These are phyloP conservation scores for Muntiacus muntjak DNA, from an alignment of 2,113 vertebrate species.

Conservation along the genomic window DNA sequence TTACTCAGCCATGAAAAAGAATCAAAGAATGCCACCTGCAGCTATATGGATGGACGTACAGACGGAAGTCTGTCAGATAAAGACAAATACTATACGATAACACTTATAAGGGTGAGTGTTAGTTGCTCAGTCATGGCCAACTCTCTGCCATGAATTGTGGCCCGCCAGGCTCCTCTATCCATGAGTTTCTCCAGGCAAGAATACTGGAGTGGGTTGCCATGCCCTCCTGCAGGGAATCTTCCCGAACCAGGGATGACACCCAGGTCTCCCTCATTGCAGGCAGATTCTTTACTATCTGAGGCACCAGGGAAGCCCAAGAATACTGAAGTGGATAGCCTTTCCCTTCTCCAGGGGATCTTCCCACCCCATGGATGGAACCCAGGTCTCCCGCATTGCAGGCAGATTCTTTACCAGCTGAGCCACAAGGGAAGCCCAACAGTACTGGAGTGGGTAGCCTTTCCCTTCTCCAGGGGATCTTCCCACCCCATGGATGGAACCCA, in stretches of 20 bases:
- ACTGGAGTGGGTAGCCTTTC: fast-evolving
- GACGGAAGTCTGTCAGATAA: fast-evolving
- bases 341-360: background rate
- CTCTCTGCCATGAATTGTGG: background rate
- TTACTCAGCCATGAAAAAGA: fast-evolving
- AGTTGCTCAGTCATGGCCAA: fast-evolving
- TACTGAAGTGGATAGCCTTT: fast-evolving
- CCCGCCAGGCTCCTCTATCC: background rate
- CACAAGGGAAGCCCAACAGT: background rate
- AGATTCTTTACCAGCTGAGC: background rate
- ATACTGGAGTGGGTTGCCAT: fast-evolving
- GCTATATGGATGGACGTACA: fast-evolving
- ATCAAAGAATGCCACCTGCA: fast-evolving
- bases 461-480: background rate
- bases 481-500: no score
- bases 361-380: no score
- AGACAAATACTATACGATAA: fast-evolving
- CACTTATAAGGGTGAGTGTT: fast-evolving
- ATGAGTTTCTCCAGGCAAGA: background rate
- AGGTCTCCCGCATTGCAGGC: no score
- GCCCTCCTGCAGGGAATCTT: background rate
- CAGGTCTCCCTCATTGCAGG: no score
- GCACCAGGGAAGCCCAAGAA: background rate
- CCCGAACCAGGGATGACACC: no score
- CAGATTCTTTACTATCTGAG: no score